phyloP scores from a whole-genome alignment of 2,797 vertebrate genomes.

The Fistularia commersonii region DNA sequence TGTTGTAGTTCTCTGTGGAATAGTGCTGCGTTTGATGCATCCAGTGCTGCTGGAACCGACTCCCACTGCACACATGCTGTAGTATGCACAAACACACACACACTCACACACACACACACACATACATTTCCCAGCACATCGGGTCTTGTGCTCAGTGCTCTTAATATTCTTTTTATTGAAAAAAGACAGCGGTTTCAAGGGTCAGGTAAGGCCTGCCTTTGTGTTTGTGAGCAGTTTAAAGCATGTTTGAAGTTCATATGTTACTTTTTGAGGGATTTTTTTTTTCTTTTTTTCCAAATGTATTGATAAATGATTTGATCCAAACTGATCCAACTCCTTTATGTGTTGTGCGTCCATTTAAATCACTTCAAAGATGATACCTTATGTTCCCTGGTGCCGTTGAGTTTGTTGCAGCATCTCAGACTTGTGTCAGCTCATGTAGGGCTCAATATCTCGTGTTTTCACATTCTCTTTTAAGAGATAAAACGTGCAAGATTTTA shows the following conservation, averaged over 20 bases:
- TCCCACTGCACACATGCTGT: conserved; percentile 43
- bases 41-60: conserved; percentile 59
- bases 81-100: conserved; percentile 7
- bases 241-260: no score
- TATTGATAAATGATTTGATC: background rate
- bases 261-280: background rate
- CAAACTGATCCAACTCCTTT: background rate
- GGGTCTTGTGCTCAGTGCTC: conserved; percentile 50
- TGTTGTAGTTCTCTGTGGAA: conserved; percentile 59
- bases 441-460: conserved; percentile 19
- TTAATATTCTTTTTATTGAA: conserved; percentile 62
- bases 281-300: background rate
- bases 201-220: conserved; percentile 6
- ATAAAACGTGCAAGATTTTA: conserved; percentile 6
- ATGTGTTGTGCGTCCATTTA: conserved; percentile 10
- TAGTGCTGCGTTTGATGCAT: conserved; percentile 61
- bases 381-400: conserved; percentile 10
- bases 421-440: conserved; percentile 11
- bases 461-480: conserved; percentile 33
- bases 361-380: conserved; percentile 18
- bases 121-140: conserved; percentile 34
- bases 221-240: no score
- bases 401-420: conserved; percentile 14
- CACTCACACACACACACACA: conserved; percentile 18
- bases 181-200: conserved; percentile 38